Evolutionary conservation across 2,797 vertebrate genomes (phyloP).

Genomic region (Argyrosomus regius): DNA sequence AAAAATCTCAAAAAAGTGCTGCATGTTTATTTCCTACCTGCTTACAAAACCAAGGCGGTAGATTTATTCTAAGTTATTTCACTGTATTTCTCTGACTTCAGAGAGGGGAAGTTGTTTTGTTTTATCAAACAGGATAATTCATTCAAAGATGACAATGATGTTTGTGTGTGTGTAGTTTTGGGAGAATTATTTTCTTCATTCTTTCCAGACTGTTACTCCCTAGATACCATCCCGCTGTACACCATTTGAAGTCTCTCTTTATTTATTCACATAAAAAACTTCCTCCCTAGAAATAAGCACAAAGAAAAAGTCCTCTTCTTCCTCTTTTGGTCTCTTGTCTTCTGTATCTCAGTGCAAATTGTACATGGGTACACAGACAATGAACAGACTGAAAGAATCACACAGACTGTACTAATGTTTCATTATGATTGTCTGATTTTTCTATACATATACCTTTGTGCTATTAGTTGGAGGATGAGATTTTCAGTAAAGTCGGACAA

Average conservation of each 20-base stretch:
- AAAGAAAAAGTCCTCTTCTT: neutral
- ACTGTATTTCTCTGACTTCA: too few species aligned
- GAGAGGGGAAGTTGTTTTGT: neutral
- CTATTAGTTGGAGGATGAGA: constrained; percentile 20
- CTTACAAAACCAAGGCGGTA: too few species aligned
- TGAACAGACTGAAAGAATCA: constrained; percentile 28
- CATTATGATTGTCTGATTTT: constrained; percentile 11
- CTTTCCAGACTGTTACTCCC: neutral
- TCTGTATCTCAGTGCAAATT: constrained; percentile 4
- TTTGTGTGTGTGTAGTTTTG: too few species aligned
- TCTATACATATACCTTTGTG: constrained; percentile 9
- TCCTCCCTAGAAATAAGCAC: neutral
- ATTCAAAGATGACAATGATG: too few species aligned
- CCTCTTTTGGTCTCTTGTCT: constrained; percentile 6
- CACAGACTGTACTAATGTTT: neutral
- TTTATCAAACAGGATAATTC: neutral
- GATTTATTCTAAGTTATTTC: too few species aligned
- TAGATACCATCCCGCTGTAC: neutral
- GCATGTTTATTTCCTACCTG: neutral
- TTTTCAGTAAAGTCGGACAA: too few species aligned
- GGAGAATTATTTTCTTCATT: neutral
- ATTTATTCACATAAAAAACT: neutral
- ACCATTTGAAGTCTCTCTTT: neutral
- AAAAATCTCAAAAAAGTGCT: constrained; percentile 1
- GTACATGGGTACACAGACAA: constrained; percentile 8